A percentile compares a stretch with the other conserved stretches of the same genome.
Evolutionary conservation across 2,888 invertebrate species (phyloP).

Genomic region (Pogonocherus hispidulus): DNA sequence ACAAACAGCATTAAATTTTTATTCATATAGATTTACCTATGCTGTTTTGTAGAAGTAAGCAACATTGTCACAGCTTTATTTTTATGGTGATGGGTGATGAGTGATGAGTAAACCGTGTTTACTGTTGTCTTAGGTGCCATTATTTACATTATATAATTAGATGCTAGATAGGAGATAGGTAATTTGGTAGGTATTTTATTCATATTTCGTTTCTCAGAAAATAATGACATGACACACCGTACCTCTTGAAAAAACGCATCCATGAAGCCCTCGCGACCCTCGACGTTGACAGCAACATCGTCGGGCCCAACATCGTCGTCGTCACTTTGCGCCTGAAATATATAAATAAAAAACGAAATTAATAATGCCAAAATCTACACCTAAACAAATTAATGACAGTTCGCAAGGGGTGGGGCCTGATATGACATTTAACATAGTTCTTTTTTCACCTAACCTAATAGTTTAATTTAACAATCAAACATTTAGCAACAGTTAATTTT

Average conservation of each 20-base stretch:
- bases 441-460: slow-evolving; percentile 62
- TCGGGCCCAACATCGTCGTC: slow-evolving; percentile 95
- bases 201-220: not conserved
- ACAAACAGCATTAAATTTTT: too few relatives aligned
- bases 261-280: slow-evolving; percentile 95
- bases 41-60: not conserved
- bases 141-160: not conserved
- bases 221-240: not conserved
- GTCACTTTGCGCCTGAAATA: slow-evolving; percentile 94
- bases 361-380: slow-evolving; percentile 15
- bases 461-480: slow-evolving; percentile 43
- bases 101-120: slow-evolving; percentile 14
- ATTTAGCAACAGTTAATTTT: slow-evolving; percentile 50
- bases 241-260: slow-evolving; percentile 99
- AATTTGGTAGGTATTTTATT: too few relatives aligned
- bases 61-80: slow-evolving; percentile 12
- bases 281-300: slow-evolving; percentile 96
- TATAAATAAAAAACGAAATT: slow-evolving; percentile 31
- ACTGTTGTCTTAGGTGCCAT: not conserved
- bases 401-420: slow-evolving; percentile 61
- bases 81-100: slow-evolving; percentile 12
- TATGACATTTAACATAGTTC: slow-evolving; percentile 50
- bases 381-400: slow-evolving; percentile 13
- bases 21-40: too few relatives aligned
- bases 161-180: not conserved